A percentile compares a stretch with the other conserved stretches of the same genome.
phyloP scores from a whole-genome alignment of 1,140 invertebrate species.

The Diuraphis noxia region DNA sequence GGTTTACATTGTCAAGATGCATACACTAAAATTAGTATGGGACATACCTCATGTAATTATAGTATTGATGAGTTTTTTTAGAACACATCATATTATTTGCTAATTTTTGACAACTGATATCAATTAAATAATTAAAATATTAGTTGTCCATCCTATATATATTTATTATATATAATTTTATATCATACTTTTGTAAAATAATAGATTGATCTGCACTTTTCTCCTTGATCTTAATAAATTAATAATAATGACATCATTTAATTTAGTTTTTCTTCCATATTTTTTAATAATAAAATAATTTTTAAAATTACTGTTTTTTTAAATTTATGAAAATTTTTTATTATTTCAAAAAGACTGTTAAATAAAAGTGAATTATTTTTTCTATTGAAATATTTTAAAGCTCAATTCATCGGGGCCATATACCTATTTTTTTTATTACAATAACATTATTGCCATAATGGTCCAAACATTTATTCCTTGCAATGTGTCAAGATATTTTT shows the following conservation, averaged over 20 bases:
- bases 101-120: background rate
- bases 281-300: background rate
- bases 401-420: constrained; percentile 37
- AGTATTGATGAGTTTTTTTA: background rate
- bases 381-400: constrained; percentile 27
- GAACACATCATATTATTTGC: background rate
- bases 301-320: background rate
- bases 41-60: background rate
- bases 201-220: background rate
- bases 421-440: background rate
- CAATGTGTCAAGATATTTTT: constrained; percentile 5
- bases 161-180: background rate
- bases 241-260: background rate
- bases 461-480: background rate
- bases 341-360: constrained; percentile 26
- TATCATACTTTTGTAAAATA: background rate
- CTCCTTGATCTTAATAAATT: background rate
- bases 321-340: background rate
- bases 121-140: background rate
- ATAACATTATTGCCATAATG: constrained; percentile 30
- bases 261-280: background rate
- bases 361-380: constrained; percentile 23
- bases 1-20: background rate
- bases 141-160: background rate
- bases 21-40: background rate